Conservation (phyloP, 1,140 invertebrate genomes). For the Dolichoris vasculosae region DNA sequence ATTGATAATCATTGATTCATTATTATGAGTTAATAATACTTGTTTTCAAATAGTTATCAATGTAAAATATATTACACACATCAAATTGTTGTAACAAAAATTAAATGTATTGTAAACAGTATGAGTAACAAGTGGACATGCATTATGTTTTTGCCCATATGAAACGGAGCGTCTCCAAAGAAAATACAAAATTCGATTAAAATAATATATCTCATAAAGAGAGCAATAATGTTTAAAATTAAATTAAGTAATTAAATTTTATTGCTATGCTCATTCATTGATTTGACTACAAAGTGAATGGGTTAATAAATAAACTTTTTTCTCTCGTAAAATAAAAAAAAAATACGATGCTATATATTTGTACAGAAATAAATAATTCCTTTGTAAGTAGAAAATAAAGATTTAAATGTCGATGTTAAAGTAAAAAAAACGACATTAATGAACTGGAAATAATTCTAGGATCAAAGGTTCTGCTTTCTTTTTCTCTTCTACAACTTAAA, state of each 20-base stretch:
- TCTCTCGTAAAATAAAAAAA: conserved; percentile 1
- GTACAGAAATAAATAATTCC: neutral
- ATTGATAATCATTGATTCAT: no score
- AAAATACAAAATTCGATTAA: conserved; percentile 40
- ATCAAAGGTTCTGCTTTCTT: neutral
- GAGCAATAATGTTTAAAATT: conserved; percentile 22
- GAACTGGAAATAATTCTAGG: neutral
- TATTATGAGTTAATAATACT: no score
- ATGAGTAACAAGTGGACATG: neutral
- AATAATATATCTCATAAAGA: conserved; percentile 39
- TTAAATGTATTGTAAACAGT: neutral
- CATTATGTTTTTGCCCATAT: conserved; percentile 32
- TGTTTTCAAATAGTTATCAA: no score
- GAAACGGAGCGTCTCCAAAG: conserved; percentile 20
- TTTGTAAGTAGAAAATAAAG: neutral
- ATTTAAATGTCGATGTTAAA: neutral
- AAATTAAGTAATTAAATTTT: conserved; percentile 50
- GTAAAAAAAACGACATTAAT: neutral
- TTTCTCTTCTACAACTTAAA: no score
- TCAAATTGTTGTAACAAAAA: neutral
- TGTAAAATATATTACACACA: neutral
- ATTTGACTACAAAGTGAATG: conserved; percentile 6
- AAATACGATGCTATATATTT: neutral
- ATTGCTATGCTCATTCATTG: conserved; percentile 12
- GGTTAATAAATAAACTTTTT: conserved; percentile 4